Percentiles rank a stretch among this genome's conserved stretches.
Conservation (phyloP, 2,113 vertebrate species). For the Sardina pilchardus region DNA sequence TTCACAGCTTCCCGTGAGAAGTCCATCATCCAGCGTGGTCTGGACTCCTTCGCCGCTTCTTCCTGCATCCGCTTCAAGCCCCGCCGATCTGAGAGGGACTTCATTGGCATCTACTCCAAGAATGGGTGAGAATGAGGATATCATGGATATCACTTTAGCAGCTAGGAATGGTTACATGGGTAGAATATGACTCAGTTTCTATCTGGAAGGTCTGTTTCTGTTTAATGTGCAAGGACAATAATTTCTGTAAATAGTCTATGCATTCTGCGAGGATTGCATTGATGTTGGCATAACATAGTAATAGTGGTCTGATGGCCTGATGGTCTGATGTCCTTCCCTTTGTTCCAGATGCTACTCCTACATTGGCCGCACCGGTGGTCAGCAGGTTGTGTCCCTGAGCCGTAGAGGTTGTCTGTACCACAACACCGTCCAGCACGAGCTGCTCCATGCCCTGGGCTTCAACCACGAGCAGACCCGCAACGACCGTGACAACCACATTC, state of each 20-base stretch:
- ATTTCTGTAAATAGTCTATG: background rate
- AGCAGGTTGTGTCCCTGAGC: slow-evolving; percentile 54
- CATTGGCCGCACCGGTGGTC: slow-evolving; percentile 47
- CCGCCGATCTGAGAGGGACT: background rate
- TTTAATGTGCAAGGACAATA: background rate
- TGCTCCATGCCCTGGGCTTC: slow-evolving; percentile 61
- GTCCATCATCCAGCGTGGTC: slow-evolving; percentile 42
- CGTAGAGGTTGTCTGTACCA: slow-evolving; percentile 49
- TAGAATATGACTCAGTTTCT: no score
- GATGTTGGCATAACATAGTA: no score
- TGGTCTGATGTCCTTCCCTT: background rate
- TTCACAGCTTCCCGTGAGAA: slow-evolving; percentile 40
- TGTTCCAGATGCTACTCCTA: slow-evolving; percentile 56
- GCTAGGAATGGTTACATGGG: no score
- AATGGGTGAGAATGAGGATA: slow-evolving; percentile 25
- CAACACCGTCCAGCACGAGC: slow-evolving; percentile 55
- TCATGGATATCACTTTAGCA: background rate
- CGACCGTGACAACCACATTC: slow-evolving; percentile 59
- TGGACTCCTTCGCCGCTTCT: slow-evolving; percentile 40
- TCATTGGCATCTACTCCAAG: slow-evolving; percentile 2
- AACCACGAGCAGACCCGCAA: slow-evolving; percentile 61
- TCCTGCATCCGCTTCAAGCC: slow-evolving; percentile 28
- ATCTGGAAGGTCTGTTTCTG: no score
- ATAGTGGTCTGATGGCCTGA: no score
- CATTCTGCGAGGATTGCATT: background rate